Evolutionary conservation across 2,888 invertebrate genomes (phyloP), one percentile per base, ranked within the genome.

Genomic region (Melitaea athalia): DNA sequence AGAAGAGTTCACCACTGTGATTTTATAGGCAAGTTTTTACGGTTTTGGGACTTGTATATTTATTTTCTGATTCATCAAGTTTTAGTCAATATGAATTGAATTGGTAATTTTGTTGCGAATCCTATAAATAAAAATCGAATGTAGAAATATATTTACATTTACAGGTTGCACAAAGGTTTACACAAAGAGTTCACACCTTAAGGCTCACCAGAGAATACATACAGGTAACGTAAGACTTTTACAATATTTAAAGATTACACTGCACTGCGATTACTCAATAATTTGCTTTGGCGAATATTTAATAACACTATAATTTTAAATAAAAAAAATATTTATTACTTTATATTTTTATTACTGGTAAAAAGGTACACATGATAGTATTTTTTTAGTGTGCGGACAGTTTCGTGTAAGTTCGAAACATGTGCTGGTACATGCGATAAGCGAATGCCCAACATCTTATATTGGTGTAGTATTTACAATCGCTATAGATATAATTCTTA

Each of bases 141-240:
- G 15, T 50, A 43, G 3, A n/a, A 38, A 17, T 10, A 45, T 64
- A 43, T 57, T 43, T n/a, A 45, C 38, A 57, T 71, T 85, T 95
- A 70, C 94, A 98, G 99, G 98, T 87, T 99, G 99, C 93, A 95
- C 97, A 81, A 99, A 99, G 94, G 98, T 98, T 76, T 99, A 99
- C 93, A 99, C 99, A 77, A 99, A 99, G 94, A 98, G 98, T 93
- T 99, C 98, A 81, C 99, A 99, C 92, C 94, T 99, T 77, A 99
- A 99, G 93, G 99, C 99, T 75, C 99, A 99, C 93, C 98, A 99
- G 91, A 95, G 99, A 91, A 98, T 99, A 92, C 99, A 99, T 86
- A 99, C 99, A 93, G 98, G 98, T 98, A 94, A 71, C 45, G 63
- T 33, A 50, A 50, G 49, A 59, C 67, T 50, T 55, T 64, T n/a